Base-by-base conservation (phyloP, 2,888 invertebrate genomes). In the Entomobrya multifasciata region DNA sequence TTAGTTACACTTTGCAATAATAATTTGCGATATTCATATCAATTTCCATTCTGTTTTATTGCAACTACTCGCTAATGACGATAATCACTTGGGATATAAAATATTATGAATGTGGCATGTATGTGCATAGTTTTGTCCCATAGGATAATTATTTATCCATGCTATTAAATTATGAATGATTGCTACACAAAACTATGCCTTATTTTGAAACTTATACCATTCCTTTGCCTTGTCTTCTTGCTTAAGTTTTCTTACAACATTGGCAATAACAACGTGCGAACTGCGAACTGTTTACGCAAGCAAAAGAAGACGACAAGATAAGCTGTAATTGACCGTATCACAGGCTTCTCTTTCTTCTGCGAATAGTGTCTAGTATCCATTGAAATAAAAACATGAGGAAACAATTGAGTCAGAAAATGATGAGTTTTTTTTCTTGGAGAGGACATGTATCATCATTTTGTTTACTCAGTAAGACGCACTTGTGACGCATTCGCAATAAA, bases 1-100 rank as follows among this genome's bases (percentile, higher is more conserved):
- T 8, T 47, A 25, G 70, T n/a, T n/a, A n/a, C n/a, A 25, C 22
- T 25, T 70, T 15, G 70, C 70, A 13, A 47, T 47, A 47, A 67
- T 70, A 44, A n/a, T 25, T 47, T 70, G 30, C 47, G 5, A 70
- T 70, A 47, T 70, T 25, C 70, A 47, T 70, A 22, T 70, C 44
- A 76, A 55, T 76, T 17, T 76, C 55, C 74, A 76, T 55, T 17
- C 74, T 74, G 49, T 47, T 47, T 76, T 76, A 76, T 76, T 55
- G 13, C 74, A n/a, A 15, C 70, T 22, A 44, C 47, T 70, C 27
- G 70, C 70, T 70, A 72, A 49, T 52, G 72, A 72, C 27, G 72
- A 72, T 72, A 72, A 72, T 72, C 72, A 49, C 49, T 72, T 72
- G 49, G 72, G 27, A 27, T 72, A 72, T 70, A 25, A 70, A 70